phyloP scores from a whole-genome alignment of 2,113 vertebrate species.

The Hemicordylus capensis region DNA sequence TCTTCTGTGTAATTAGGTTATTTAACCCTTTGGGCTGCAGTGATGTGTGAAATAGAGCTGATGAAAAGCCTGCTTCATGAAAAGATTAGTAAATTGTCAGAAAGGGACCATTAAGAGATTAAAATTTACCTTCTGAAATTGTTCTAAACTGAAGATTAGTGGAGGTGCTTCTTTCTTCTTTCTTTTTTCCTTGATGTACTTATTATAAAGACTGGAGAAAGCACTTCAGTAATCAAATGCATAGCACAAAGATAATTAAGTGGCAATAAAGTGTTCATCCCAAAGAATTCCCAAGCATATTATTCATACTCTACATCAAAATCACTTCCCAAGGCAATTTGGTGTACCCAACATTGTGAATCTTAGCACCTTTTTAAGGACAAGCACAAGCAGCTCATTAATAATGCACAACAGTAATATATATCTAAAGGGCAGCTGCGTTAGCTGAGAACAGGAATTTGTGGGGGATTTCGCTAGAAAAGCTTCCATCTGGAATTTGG shows the following conservation, averaged over 20 bases:
- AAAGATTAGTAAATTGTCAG: not conserved
- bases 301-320: not conserved
- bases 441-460: not conserved
- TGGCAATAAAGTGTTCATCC: not conserved
- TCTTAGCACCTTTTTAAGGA: not conserved
- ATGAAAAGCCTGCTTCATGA: slow-evolving; percentile 31
- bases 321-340: not conserved
- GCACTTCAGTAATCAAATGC: not conserved
- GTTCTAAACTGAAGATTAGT: not conserved
- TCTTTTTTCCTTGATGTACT: not conserved
- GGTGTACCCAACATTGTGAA: not conserved
- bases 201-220: slow-evolving; percentile 27
- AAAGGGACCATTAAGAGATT: not conserved
- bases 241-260: not conserved
- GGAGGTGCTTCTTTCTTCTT: not conserved
- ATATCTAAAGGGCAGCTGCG: not conserved
- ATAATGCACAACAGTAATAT: not conserved
- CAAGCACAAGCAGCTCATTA: not conserved
- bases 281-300: not conserved
- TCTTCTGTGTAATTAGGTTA: not conserved
- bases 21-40: slow-evolving; percentile 9
- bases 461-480: not conserved
- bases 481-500: not conserved
- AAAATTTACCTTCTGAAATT: slow-evolving; percentile 24
- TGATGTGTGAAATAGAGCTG: slow-evolving; percentile 9